Evolutionary conservation across 2,113 vertebrate species (phyloP).

Genomic region (Tachycineta bicolor): DNA sequence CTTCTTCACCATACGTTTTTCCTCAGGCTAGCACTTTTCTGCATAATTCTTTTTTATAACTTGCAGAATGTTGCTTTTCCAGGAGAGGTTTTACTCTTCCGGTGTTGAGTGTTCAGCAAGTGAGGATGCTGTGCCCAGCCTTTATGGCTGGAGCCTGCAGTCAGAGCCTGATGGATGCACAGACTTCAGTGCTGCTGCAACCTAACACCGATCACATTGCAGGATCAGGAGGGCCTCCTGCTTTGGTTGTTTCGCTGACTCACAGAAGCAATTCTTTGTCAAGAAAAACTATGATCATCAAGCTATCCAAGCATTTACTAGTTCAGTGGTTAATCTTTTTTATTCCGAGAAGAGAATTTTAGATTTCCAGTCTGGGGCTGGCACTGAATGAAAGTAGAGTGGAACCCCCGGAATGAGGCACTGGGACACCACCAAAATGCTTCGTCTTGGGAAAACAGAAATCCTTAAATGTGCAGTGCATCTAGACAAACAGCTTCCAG

Average conservation of each 20-base stretch:
- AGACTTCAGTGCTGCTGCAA: background rate
- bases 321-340: background rate
- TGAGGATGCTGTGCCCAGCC: background rate
- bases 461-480: background rate
- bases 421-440: background rate
- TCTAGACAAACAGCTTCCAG: background rate
- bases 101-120: background rate
- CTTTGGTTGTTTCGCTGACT: background rate
- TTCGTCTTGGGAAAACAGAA: background rate
- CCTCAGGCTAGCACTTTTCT: background rate
- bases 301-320: background rate
- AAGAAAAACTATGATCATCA: background rate
- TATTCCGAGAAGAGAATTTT: background rate
- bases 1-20: background rate
- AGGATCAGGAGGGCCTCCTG: background rate
- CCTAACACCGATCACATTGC: rapidly evolving
- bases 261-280: background rate
- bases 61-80: background rate
- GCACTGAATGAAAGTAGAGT: background rate
- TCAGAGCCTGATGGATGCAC: rapidly evolving
- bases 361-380: background rate
- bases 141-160: background rate
- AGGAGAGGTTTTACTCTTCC: background rate
- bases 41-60: background rate
- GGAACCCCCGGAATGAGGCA: background rate